Base-by-base conservation (phyloP, 2,113 vertebrate species). In the Lates calcarifer region DNA sequence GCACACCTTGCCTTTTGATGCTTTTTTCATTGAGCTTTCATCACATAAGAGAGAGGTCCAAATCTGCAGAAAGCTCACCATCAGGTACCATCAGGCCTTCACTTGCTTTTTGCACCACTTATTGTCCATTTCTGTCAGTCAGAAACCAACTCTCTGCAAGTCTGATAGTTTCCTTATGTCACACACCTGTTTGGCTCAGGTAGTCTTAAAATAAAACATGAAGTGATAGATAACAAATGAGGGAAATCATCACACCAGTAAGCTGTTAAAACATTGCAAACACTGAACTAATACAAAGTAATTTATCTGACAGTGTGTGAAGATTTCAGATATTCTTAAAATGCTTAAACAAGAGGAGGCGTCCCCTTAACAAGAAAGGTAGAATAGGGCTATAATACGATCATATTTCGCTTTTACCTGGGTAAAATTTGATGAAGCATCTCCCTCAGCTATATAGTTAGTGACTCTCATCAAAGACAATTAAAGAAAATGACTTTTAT, bases 401-500 rank as follows among this genome's bases (percentile, higher is more conserved):
- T 76, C 63, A 76, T 74, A 72, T 84, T 69, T 67, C 39, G 26
- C 29, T 81, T 74, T 57, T 78, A 73, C 57, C 74, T 66, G 22
- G 6, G 33, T 73, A 43, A 77, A 87, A 81, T 51, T 72, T 89
- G 84, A 91, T 88, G 58, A 83, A 89, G 68, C 43, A 79, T 72
- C 64, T 89, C 85, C 86, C 74, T 79, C 68, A 86, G 89, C 77
- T 55, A 89, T 89, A 39, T 70, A 83, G 83, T 92, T 87, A 87
- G 73, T 62, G 56, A 79, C 47, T 78, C 77, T 87, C 81, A 87
- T 89, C 75, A 69, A 71, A 88, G 84, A 91, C 90, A 93, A 92
- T 93, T 92, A 91, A 90, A 56, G 76, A 73, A 87, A 91, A 92
- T 87, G 29, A 74, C 91, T 92, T 92, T 90, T 87, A 88, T 83